phyloP scores from a whole-genome alignment of 2,113 vertebrate genomes.

The Calidris pygmaea region DNA sequence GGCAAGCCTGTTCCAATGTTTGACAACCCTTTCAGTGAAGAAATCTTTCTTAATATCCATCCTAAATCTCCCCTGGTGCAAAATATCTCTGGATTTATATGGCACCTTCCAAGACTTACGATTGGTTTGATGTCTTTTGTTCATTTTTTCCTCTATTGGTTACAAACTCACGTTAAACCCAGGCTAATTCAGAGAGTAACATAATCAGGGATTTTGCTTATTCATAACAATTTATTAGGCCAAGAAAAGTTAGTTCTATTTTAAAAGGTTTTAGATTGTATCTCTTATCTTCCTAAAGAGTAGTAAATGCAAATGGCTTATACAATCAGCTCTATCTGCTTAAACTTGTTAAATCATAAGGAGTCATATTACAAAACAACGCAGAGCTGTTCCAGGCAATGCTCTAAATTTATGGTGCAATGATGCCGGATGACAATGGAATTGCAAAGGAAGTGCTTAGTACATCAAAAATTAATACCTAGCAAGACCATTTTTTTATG shows the following conservation, averaged over 20 bases:
- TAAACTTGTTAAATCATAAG: neutral
- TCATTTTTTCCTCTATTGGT: neutral
- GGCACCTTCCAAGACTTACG: neutral
- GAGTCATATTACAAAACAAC: neutral
- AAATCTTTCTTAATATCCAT: neutral
- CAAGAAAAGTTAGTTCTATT: neutral
- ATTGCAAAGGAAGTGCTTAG: slow-evolving; percentile 29
- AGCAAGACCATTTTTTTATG: neutral
- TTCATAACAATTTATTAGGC: neutral
- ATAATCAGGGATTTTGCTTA: neutral
- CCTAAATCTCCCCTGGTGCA: neutral
- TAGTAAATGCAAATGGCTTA: neutral
- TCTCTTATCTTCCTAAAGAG: neutral
- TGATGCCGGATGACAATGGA: slow-evolving; percentile 28
- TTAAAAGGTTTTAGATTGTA: neutral
- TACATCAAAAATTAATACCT: slow-evolving; percentile 48
- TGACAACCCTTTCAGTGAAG: neutral
- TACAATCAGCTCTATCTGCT: neutral
- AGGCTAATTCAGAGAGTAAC: neutral
- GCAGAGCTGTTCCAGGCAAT: neutral
- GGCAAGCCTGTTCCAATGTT: neutral
- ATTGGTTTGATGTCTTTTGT: neutral
- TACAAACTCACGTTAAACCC: neutral
- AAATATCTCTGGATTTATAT: neutral
- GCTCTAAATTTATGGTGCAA: neutral